Base-by-base conservation (phyloP, 1,140 invertebrate genomes). In the Drosophila oshimai region DNA sequence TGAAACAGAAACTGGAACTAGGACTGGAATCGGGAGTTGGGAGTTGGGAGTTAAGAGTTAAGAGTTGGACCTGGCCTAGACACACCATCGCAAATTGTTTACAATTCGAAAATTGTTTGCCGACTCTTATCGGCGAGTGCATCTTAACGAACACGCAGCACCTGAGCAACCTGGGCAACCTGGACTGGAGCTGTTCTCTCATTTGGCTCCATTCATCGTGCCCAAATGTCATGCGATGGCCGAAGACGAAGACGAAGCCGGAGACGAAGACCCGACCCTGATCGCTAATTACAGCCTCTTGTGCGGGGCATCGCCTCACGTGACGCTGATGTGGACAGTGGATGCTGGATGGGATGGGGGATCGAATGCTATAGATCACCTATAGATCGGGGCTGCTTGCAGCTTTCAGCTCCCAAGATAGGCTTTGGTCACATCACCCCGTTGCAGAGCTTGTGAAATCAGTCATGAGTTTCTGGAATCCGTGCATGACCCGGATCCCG, bases 81-180 rank as follows among this genome's bases (percentile, higher is more conserved):
- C 44, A 47, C 45, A 36, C 31, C 71, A 73, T 75, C 79, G 75
- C 74, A 83, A 84, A 84, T 84, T 84, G 79, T 84, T 78, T 78
- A 84, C 79, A 84, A 78, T 84, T 84, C 79, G 73, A 72, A 83
- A 80, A 81, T 74, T 77, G 61, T 65, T 83, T 83, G 62, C 69
- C 74, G 68, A 47, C 73, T 68, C 74, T 83, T 83, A 83, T 83
- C 78, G 72, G 49, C 34, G 54, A 57, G 41, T 68, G 54, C 58
- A 84, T 84, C 79, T 84, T 67, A 71, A 83, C 64, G 64, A 84
- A 84, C 79, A 84, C 79, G 78, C 78, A 74, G 45, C 60, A 64
- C 41, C 74, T 42, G 44, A 70, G 55, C 67, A 61, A 54, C 46
- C 73, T 10, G 18, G 9, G 18, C 18, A 13, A 45, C 9, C 15